phyloP scores from a whole-genome alignment of 2,113 vertebrate species.

The Hyperopisus bebe region DNA sequence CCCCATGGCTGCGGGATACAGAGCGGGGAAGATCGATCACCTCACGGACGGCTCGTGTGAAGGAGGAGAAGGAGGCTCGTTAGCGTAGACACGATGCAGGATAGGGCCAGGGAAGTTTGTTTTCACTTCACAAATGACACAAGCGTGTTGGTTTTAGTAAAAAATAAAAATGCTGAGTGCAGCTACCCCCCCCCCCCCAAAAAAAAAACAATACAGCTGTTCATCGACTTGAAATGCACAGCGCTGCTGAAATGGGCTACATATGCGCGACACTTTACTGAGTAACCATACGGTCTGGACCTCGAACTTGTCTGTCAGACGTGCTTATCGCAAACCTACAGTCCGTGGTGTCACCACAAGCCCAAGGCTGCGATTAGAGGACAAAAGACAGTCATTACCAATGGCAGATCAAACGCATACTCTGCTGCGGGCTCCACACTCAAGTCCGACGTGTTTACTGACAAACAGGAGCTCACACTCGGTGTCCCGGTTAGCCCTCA shows the following conservation, averaged over 20 bases:
- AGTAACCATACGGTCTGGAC: background rate
- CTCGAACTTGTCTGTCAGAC: background rate
- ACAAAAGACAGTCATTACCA: background rate
- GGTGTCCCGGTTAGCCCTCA: background rate
- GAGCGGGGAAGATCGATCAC: background rate
- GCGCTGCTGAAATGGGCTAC: background rate
- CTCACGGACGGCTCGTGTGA: background rate
- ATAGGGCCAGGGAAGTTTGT: background rate
- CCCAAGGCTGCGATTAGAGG: background rate
- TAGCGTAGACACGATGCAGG: background rate
- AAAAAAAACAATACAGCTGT: background rate
- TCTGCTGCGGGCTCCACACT: background rate
- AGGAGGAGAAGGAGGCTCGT: background rate
- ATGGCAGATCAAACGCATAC: background rate
- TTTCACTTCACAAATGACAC: background rate
- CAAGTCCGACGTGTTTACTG: background rate
- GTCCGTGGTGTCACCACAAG: background rate
- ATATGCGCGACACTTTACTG: background rate
- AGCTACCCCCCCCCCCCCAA: background rate
- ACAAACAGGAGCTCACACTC: background rate
- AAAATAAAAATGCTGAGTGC: background rate
- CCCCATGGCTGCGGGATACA: conserved; percentile 31
- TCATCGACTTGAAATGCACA: background rate
- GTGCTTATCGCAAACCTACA: background rate
- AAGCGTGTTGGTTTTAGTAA: background rate